Percentiles rank a stretch among this genome's conserved stretches.
These are phyloP conservation scores for Calosoma granatense DNA, from an alignment of 1,140 invertebrate species.

Conservation along the genomic window DNA sequence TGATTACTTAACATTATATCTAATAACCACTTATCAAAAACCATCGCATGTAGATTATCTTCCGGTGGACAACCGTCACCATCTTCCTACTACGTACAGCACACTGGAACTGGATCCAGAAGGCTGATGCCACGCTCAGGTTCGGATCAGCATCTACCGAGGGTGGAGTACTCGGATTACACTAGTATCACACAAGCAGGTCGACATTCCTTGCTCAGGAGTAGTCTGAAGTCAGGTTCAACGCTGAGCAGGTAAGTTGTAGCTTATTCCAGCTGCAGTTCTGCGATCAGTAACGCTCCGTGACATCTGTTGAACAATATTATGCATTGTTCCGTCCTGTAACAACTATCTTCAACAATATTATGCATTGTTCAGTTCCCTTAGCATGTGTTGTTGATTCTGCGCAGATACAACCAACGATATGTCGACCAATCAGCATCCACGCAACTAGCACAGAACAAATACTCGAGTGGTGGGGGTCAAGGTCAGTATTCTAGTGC, in stretches of 20 bases:
- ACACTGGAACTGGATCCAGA: slow-evolving; percentile 35
- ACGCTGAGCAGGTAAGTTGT: slow-evolving; percentile 29
- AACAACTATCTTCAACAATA: too few relatives aligned
- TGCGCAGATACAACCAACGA: slow-evolving; percentile 44
- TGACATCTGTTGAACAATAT: too few relatives aligned
- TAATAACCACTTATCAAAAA: slow-evolving; percentile 16
- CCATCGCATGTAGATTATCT: slow-evolving; percentile 29
- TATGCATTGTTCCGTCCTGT: too few relatives aligned
- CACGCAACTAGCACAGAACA: slow-evolving; percentile 34
- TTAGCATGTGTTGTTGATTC: too few relatives aligned
- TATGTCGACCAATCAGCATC: slow-evolving; percentile 41
- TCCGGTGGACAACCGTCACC: slow-evolving; percentile 35
- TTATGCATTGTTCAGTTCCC: too few relatives aligned
- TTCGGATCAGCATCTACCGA: slow-evolving; percentile 72
- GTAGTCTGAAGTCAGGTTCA: slow-evolving; percentile 59
- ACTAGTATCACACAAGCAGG: slow-evolving; percentile 54
- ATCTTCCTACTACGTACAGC: slow-evolving; percentile 41
- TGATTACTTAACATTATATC: slow-evolving; percentile 10
- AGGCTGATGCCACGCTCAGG: slow-evolving; percentile 67
- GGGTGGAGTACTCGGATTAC: slow-evolving; percentile 66
- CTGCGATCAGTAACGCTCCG: slow-evolving; percentile 4
- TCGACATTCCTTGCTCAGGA: slow-evolving; percentile 61
- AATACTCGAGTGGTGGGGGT: slow-evolving; percentile 21
- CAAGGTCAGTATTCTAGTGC: slow-evolving; percentile 20
- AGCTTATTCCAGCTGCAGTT: not conserved